Conservation (phyloP, 2,888 invertebrate genomes). For the Syrphus vitripennis region DNA sequence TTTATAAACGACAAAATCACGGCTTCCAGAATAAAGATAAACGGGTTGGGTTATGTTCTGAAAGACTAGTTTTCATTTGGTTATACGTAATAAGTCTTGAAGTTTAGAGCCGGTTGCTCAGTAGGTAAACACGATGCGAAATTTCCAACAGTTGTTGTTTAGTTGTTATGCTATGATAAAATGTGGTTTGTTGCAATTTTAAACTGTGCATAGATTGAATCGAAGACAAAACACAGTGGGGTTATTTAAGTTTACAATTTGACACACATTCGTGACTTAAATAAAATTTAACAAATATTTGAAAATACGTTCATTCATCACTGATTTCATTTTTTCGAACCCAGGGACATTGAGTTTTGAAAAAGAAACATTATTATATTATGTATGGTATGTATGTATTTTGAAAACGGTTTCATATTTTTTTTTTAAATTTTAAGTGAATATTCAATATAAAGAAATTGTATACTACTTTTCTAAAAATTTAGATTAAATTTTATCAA, state of each 20-base stretch:
- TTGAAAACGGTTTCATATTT: no score
- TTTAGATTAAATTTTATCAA: no score
- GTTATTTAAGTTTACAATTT: not conserved
- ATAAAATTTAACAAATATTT: no score
- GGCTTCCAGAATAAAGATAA: constrained; percentile 7
- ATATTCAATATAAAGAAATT: no score
- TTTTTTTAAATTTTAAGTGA: no score
- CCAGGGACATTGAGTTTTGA: no score
- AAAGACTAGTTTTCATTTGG: constrained; percentile 37
- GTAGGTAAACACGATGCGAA: constrained; percentile 31
- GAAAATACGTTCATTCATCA: no score
- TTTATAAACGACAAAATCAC: not conserved
- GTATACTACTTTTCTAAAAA: no score
- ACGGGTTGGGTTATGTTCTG: constrained; percentile 51
- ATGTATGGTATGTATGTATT: no score
- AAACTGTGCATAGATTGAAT: not conserved
- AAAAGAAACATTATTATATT: no score
- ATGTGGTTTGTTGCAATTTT: constrained; percentile 35
- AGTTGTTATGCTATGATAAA: not conserved
- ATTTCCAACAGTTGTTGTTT: constrained; percentile 40
- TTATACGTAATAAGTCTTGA: constrained; percentile 38
- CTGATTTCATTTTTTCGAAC: no score
- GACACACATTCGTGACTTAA: not conserved
- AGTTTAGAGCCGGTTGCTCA: constrained; percentile 21
- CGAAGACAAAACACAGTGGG: not conserved